Conservation (phyloP, 2,113 vertebrate species). For the Amblyopsis rosae region DNA sequence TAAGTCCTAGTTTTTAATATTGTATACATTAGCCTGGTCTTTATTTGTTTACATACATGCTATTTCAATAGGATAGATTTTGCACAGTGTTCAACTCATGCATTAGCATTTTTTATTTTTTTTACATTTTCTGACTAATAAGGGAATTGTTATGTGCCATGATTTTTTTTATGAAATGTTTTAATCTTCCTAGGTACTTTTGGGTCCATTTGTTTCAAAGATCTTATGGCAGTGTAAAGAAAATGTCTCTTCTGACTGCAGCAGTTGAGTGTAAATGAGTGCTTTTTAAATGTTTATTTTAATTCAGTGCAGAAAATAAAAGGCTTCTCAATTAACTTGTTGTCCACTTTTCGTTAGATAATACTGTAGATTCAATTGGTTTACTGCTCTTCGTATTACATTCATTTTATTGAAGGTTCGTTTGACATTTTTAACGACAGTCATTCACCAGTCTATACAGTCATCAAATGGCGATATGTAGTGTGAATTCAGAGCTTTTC, state of each 20-base stretch:
- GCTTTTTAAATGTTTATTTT: slow-evolving; percentile 55
- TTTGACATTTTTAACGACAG: neutral
- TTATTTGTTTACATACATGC: slow-evolving; percentile 32
- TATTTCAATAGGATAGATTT: slow-evolving; percentile 45
- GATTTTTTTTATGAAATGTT: slow-evolving; percentile 21
- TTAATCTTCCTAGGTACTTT: slow-evolving; percentile 30
- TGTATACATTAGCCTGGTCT: slow-evolving; percentile 11
- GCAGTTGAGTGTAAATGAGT: slow-evolving; percentile 51
- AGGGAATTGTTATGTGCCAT: slow-evolving; percentile 38
- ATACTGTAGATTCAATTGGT: neutral
- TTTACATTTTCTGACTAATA: slow-evolving; percentile 17
- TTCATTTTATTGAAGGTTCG: neutral
- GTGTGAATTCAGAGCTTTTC: neutral
- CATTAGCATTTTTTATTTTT: slow-evolving; percentile 5
- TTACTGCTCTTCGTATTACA: neutral
- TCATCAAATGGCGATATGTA: neutral
- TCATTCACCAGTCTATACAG: no score
- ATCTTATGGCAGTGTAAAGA: slow-evolving; percentile 77
- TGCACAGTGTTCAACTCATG: slow-evolving; percentile 33
- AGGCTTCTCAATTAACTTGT: slow-evolving; percentile 40
- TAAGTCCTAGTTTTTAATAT: slow-evolving; percentile 8
- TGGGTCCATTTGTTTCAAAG: slow-evolving; percentile 21
- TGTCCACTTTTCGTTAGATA: neutral
- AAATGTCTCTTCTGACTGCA: slow-evolving; percentile 76
- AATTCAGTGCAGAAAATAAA: slow-evolving; percentile 68